Conservation (phyloP, 2,888 invertebrate species). For the Amphipoea lucens region DNA sequence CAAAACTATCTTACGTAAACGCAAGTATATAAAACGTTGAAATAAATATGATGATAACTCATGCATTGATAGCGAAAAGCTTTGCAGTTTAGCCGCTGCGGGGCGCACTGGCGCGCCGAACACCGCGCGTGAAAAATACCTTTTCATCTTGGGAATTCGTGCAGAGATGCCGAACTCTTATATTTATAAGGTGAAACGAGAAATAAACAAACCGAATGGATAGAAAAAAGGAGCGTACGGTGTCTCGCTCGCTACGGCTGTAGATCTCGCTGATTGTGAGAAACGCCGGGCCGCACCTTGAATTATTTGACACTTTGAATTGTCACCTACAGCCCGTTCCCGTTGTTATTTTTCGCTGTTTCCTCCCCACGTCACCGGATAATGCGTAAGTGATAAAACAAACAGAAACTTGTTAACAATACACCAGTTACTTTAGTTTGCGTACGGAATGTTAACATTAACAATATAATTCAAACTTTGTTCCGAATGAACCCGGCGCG, state of each 20-base stretch:
- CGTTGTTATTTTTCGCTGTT: constrained; percentile 80
- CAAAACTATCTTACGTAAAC: constrained; percentile 22
- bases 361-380: constrained; percentile 71
- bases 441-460: constrained; percentile 73
- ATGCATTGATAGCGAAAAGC: constrained; percentile 78
- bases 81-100: constrained; percentile 75
- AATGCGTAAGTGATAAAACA: constrained; percentile 79
- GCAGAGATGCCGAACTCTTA: constrained; percentile 86
- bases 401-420: constrained; percentile 75
- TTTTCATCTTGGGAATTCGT: constrained; percentile 89
- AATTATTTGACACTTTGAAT: constrained; percentile 88
- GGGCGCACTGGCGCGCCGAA: constrained; percentile 72
- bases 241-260: constrained; percentile 74
- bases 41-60: constrained; percentile 65
- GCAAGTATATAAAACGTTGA: constrained; percentile 30
- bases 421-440: constrained; percentile 75
- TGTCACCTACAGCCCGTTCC: constrained; percentile 80
- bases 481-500: constrained; percentile 69
- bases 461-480: constrained; percentile 77
- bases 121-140: constrained; percentile 86
- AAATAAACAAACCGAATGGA: constrained; percentile 88
- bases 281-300: constrained; percentile 85
- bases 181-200: constrained; percentile 87
- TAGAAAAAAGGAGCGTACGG: constrained; percentile 79
- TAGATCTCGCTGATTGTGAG: constrained; percentile 89